Conservation (phyloP, 2,888 invertebrate species). For the Priocnemis perturbator region DNA sequence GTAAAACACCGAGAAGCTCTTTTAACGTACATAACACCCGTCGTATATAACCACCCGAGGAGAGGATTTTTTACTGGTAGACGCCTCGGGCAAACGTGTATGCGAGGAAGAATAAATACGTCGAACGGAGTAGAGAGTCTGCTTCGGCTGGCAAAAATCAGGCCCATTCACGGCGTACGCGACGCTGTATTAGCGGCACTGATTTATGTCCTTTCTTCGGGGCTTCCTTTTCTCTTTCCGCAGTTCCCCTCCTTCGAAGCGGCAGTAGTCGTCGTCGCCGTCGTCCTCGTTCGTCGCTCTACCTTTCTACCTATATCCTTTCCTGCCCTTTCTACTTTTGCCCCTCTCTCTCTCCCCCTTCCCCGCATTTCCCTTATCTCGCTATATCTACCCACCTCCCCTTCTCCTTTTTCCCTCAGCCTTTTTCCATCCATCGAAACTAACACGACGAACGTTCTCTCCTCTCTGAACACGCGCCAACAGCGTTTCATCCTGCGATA, state of each 20-base stretch:
- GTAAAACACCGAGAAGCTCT: too few relatives aligned
- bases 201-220: conserved; percentile 55
- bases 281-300: not conserved
- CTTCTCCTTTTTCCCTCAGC: not conserved
- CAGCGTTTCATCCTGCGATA: conserved; percentile 52
- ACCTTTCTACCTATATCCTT: conserved; percentile 7
- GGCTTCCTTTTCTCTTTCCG: conserved; percentile 38
- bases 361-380: conserved; percentile 26
- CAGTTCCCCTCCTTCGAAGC: not conserved
- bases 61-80: not conserved
- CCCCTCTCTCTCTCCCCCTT: not conserved
- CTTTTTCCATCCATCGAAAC: not conserved
- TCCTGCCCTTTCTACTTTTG: not conserved
- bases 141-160: conserved; percentile 45
- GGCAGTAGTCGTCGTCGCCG: not conserved
- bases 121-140: conserved; percentile 5
- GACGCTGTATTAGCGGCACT: conserved; percentile 48
- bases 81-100: conserved; percentile 7
- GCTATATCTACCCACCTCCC: conserved; percentile 17
- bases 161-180: conserved; percentile 24
- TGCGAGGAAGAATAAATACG: not conserved
- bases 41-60: too few relatives aligned
- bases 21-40: too few relatives aligned
- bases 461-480: conserved; percentile 47
- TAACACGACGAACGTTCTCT: conserved; percentile 9